Conservation (phyloP, 1,140 invertebrate species). For the Diabrotica virgifera region DNA sequence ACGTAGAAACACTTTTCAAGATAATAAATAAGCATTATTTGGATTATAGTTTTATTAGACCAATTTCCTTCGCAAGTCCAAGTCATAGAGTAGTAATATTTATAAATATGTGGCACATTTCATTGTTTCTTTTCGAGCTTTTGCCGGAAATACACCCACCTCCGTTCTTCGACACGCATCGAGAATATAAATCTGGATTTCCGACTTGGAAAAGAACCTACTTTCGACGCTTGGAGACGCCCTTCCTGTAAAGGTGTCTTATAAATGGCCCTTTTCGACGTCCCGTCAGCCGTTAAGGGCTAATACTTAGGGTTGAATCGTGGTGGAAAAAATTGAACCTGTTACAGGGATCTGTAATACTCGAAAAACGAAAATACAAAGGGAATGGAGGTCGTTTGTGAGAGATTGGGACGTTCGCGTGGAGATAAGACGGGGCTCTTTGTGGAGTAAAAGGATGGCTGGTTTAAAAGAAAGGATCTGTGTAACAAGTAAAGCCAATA, state of each 20-base stretch:
- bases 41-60: too few species aligned
- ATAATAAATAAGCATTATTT: too few species aligned
- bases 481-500: too few species aligned
- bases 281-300: not conserved
- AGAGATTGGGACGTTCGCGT: not conserved
- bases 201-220: constrained; percentile 1
- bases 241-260: not conserved
- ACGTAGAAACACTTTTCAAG: too few species aligned
- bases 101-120: too few species aligned
- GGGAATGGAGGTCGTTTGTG: not conserved
- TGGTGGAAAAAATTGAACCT: constrained; percentile 2
- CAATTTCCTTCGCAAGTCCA: too few species aligned
- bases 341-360: not conserved
- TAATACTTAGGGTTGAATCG: constrained; percentile 1
- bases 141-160: too few species aligned
- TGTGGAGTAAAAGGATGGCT: too few species aligned
- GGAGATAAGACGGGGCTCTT: too few species aligned
- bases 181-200: constrained; percentile 3
- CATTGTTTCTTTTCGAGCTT: too few species aligned
- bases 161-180: not conserved
- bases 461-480: too few species aligned
- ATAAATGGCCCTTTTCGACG: not conserved
- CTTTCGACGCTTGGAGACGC: not conserved
- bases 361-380: not conserved
- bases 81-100: too few species aligned